phyloP scores from a whole-genome alignment of 2,797 vertebrate genomes.

The Borostomias antarcticus region DNA sequence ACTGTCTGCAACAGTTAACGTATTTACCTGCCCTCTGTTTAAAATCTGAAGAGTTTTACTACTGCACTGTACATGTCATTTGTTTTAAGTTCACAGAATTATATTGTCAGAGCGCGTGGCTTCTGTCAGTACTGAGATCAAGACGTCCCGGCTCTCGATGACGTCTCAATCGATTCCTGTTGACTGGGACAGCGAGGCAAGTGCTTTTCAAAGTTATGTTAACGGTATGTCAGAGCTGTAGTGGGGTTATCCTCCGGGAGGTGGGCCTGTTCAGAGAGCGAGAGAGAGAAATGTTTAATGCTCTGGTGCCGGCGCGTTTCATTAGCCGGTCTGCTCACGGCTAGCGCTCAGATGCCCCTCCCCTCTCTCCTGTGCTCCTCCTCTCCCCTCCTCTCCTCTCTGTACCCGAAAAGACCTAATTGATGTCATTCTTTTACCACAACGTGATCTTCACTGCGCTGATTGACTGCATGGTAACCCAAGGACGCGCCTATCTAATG shows the following conservation, averaged over 20 bases:
- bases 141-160: not conserved
- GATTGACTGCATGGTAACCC: not conserved
- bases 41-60: too few species aligned
- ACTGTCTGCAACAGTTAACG: too few species aligned
- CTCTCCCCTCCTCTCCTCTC: not conserved
- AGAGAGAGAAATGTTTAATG: conserved; percentile 41
- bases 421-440: conserved; percentile 38
- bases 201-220: conserved; percentile 42
- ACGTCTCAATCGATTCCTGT: not conserved
- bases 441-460: conserved; percentile 23
- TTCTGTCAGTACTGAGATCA: not conserved
- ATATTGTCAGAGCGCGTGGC: too few species aligned
- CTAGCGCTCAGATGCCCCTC: conserved; percentile 20
- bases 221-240: conserved; percentile 57
- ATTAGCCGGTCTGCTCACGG: conserved; percentile 38
- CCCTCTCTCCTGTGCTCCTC: not conserved
- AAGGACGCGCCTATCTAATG: too few species aligned
- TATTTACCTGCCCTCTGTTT: too few species aligned
- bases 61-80: too few species aligned
- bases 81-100: too few species aligned
- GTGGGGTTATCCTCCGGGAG: conserved; percentile 39
- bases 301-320: conserved; percentile 23
- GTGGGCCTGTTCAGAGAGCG: conserved; percentile 42
- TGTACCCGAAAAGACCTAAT: conserved; percentile 17
- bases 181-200: not conserved